phyloP scores from a whole-genome alignment of 2,113 vertebrate genomes.

The Balaeniceps rex region DNA sequence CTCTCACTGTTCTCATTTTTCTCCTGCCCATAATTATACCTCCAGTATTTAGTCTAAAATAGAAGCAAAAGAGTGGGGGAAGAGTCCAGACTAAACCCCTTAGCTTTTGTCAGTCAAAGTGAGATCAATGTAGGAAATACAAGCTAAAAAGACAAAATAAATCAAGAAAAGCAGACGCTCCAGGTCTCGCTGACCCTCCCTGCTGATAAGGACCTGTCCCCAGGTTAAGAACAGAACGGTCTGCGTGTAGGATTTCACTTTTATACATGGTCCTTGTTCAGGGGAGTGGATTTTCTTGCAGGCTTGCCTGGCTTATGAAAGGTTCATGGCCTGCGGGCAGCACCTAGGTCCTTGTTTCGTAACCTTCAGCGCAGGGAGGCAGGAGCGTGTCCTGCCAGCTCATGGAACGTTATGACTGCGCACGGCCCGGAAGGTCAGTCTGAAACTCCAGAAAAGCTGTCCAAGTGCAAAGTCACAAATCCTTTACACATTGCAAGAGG shows the following conservation, averaged over 20 bases:
- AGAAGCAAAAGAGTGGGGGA: neutral
- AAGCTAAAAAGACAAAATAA: neutral
- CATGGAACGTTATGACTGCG: accelerated
- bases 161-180: neutral
- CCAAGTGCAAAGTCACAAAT: neutral
- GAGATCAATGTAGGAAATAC: neutral
- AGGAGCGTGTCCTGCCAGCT: neutral
- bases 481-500: neutral
- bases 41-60: neutral
- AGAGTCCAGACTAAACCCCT: neutral
- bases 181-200: neutral
- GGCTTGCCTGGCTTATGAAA: accelerated
- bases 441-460: neutral
- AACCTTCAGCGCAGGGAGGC: neutral
- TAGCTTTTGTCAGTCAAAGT: neutral
- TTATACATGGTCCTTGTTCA: accelerated
- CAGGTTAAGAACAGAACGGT: neutral
- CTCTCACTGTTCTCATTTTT: neutral
- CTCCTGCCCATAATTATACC: neutral
- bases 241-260: neutral
- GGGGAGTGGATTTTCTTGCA: neutral
- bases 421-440: neutral
- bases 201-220: neutral
- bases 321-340: neutral
- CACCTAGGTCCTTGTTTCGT: neutral